A percentile compares a stretch with the other conserved stretches of the same genome.
phyloP scores from a whole-genome alignment of 30 jellyfish, hydroid and myxozoan genomes.

The Turritopsis dohrnii region DNA sequence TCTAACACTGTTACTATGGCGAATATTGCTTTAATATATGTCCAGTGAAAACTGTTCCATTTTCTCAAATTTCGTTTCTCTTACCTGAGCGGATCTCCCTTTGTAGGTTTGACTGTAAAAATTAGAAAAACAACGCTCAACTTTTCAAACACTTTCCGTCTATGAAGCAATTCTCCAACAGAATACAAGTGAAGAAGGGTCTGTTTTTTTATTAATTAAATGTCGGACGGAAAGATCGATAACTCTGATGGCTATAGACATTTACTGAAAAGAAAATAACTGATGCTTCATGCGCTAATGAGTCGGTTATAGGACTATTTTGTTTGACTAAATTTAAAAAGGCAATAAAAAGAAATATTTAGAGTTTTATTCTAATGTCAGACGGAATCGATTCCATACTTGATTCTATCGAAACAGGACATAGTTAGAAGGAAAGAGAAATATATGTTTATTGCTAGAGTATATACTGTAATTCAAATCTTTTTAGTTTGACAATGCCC shows the following conservation, averaged over 20 bases:
- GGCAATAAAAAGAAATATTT: background rate
- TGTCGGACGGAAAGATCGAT: conserved; percentile 21
- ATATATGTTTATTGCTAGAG: background rate
- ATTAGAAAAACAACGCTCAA: too few relatives aligned
- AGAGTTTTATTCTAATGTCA: background rate
- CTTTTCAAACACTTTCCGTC: too few relatives aligned
- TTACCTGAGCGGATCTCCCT: too few relatives aligned
- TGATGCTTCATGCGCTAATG: background rate
- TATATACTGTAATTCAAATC: background rate
- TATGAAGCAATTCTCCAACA: too few relatives aligned
- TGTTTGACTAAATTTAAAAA: background rate
- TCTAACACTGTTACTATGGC: too few relatives aligned
- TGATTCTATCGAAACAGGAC: background rate
- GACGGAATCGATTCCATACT: conserved; percentile 10
- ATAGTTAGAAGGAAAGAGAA: background rate
- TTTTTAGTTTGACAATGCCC: background rate
- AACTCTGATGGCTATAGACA: background rate
- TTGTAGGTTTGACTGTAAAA: too few relatives aligned
- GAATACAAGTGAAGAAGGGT: too few relatives aligned
- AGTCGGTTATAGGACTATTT: background rate
- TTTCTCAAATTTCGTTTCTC: too few relatives aligned
- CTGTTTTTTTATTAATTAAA: conserved; percentile 7
- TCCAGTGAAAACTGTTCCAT: too few relatives aligned
- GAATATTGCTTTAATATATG: too few relatives aligned
- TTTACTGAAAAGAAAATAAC: background rate